A percentile compares a stretch with the other conserved stretches of the same genome.
phyloP scores from a whole-genome alignment of 1,140 invertebrate species.

The Steinernema khuongi region DNA sequence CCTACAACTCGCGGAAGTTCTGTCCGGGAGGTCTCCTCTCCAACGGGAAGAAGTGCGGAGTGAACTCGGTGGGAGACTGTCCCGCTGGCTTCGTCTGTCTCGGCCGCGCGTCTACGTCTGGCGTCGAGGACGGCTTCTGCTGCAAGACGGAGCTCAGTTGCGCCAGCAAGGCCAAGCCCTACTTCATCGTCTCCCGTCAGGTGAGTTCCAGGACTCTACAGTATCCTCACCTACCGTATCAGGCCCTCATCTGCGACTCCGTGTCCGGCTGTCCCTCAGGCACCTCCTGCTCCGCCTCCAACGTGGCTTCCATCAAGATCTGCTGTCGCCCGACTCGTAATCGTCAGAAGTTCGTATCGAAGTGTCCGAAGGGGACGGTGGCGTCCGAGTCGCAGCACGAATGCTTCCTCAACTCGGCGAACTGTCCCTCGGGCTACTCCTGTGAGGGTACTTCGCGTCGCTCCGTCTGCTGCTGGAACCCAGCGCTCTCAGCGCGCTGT shows the following conservation, averaged over 20 bases:
- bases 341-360: constrained; percentile 33
- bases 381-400: constrained; percentile 44
- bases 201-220: constrained; percentile 16
- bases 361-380: constrained; percentile 41
- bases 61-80: constrained; percentile 30
- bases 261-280: constrained; percentile 45
- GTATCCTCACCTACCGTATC: neutral
- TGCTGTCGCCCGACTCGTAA: constrained; percentile 41
- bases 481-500: constrained; percentile 41
- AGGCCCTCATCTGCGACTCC: constrained; percentile 53
- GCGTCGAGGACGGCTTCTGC: constrained; percentile 41
- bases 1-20: neutral
- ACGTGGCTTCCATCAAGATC: constrained; percentile 51
- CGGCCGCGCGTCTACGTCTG: constrained; percentile 15
- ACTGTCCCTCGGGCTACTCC: constrained; percentile 57
- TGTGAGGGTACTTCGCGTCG: constrained; percentile 51
- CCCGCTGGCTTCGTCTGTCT: constrained; percentile 31
- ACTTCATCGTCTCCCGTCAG: constrained; percentile 51
- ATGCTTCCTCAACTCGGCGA: constrained; percentile 53
- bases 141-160: constrained; percentile 37
- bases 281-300: constrained; percentile 48
- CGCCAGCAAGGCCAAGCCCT: constrained; percentile 49
- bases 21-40: neutral
- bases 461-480: constrained; percentile 44
- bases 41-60: neutral